Conservation (phyloP, 1,140 invertebrate genomes). For the Bathynomus jamesi region DNA sequence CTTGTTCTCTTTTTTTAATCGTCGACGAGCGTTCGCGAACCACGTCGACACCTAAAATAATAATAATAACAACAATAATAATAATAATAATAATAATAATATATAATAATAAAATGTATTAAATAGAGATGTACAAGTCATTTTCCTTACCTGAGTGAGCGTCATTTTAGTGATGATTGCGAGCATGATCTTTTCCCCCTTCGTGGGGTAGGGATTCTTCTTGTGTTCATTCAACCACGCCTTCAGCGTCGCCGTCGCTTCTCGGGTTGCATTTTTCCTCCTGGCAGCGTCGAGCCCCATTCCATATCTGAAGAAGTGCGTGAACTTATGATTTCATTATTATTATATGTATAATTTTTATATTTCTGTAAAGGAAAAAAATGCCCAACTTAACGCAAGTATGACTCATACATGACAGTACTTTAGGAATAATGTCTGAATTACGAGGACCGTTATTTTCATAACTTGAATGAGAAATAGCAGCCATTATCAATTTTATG, state of each 20-base stretch:
- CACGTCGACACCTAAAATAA: slow-evolving; percentile 59
- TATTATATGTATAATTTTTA: too few species aligned
- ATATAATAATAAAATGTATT: too few species aligned
- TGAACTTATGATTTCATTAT: too few species aligned
- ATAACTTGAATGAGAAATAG: too few species aligned
- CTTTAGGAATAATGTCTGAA: too few species aligned
- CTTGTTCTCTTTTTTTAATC: slow-evolving; percentile 63
- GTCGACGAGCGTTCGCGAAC: slow-evolving; percentile 58
- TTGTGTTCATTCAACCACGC: slow-evolving; percentile 43
- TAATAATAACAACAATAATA: slow-evolving; percentile 4
- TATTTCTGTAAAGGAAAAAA: too few species aligned
- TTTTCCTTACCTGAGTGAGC: slow-evolving; percentile 41
- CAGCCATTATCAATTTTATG: too few species aligned
- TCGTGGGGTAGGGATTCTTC: slow-evolving; percentile 43
- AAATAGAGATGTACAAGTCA: too few species aligned
- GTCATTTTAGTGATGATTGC: slow-evolving; percentile 43
- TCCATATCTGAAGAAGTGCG: slow-evolving; percentile 37
- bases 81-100: slow-evolving; percentile 5
- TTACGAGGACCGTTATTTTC: too few species aligned
- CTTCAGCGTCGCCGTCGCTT: slow-evolving; percentile 41
- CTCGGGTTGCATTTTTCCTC: slow-evolving; percentile 39
- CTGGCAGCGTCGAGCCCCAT: slow-evolving; percentile 36
- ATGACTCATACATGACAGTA: too few species aligned
- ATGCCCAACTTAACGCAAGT: too few species aligned
- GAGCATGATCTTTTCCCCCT: slow-evolving; percentile 43